Conservation (phyloP, 2,797 vertebrate species). For the Enteromius radiatus region DNA sequence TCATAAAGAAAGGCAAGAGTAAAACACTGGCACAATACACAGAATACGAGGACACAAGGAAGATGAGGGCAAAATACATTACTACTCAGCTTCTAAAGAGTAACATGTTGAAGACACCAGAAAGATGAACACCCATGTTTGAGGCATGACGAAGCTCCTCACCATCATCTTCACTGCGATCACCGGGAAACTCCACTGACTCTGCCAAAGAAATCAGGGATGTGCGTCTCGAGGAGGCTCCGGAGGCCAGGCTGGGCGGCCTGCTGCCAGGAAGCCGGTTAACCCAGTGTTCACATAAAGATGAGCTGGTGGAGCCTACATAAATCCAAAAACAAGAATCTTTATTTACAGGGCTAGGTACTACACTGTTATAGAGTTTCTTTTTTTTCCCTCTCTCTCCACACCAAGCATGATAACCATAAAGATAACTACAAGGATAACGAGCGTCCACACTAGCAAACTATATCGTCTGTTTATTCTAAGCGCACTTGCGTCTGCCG, state of each 20-base stretch:
- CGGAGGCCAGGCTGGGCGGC: slow-evolving; percentile 92
- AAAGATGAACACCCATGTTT: background rate
- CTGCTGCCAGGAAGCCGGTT: slow-evolving; percentile 94
- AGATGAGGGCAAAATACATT: slow-evolving; percentile 25
- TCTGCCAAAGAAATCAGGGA: slow-evolving; percentile 94
- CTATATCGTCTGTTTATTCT: too few species aligned
- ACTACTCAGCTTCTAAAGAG: slow-evolving; percentile 1
- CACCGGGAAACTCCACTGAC: slow-evolving; percentile 89
- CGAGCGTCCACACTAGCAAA: too few species aligned
- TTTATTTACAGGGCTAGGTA: background rate
- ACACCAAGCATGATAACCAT: too few species aligned
- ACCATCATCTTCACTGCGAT: slow-evolving; percentile 96
- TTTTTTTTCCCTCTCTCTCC: too few species aligned
- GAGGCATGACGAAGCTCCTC: slow-evolving; percentile 59
- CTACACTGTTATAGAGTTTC: background rate
- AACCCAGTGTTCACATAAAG: slow-evolving; percentile 97
- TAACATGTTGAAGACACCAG: background rate
- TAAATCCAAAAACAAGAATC: background rate
- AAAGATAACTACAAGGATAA: too few species aligned
- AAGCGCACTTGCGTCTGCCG: too few species aligned
- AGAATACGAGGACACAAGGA: slow-evolving; percentile 36
- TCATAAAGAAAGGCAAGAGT: slow-evolving; percentile 55
- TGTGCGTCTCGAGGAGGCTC: slow-evolving; percentile 93
- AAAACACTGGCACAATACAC: slow-evolving; percentile 41
- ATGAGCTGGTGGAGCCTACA: slow-evolving; percentile 96